Evolutionary conservation across 1,140 invertebrate genomes (phyloP).

Genomic region (Bombus huntii): DNA sequence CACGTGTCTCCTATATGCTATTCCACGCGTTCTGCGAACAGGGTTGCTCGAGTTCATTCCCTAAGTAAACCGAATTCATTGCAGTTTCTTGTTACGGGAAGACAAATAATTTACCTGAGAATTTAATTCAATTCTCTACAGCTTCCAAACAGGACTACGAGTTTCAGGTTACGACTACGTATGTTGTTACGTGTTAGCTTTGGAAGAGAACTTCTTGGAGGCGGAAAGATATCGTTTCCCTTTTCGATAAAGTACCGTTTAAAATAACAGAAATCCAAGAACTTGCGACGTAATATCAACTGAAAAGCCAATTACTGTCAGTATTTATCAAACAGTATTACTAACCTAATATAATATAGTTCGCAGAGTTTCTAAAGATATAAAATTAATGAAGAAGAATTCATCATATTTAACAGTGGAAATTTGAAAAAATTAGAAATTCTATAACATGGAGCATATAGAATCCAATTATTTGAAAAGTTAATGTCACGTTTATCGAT

Average conservation of each 20-base stretch:
- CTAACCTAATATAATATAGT: too few relatives aligned
- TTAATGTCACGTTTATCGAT: background rate
- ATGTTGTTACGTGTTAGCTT: background rate
- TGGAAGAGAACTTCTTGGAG: background rate
- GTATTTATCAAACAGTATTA: background rate
- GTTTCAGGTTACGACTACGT: background rate
- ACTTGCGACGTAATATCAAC: background rate
- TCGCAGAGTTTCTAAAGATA: too few relatives aligned
- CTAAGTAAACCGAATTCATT: slow-evolving; percentile 28
- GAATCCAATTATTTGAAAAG: background rate
- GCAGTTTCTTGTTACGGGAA: slow-evolving; percentile 29
- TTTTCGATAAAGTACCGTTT: background rate
- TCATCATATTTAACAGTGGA: too few relatives aligned
- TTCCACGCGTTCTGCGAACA: background rate
- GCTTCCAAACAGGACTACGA: background rate
- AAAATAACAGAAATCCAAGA: background rate
- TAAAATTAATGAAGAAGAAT: too few relatives aligned
- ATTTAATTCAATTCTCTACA: slow-evolving; percentile 26
- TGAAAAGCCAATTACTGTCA: background rate
- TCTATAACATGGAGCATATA: too few relatives aligned
- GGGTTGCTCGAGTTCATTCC: slow-evolving; percentile 1
- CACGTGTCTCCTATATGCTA: background rate
- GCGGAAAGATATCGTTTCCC: background rate
- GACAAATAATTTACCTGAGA: slow-evolving; percentile 35
- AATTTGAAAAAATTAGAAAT: too few relatives aligned